Conservation (phyloP, 1,140 invertebrate species). For the Trichonephila inaurata region DNA sequence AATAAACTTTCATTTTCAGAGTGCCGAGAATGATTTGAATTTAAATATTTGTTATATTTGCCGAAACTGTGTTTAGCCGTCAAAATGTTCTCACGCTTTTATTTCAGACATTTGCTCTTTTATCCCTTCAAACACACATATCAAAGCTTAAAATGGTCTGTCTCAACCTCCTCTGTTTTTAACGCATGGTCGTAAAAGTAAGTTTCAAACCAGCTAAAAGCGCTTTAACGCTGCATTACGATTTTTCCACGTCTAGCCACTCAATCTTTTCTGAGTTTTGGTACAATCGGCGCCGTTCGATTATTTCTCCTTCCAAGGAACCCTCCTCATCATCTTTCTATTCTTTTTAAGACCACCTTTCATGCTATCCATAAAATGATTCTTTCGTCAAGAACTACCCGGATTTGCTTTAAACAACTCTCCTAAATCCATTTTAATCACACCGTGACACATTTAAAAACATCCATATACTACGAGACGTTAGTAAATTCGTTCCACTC, state of each 20-base stretch:
- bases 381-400: background rate
- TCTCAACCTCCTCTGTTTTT: background rate
- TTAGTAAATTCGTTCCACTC: background rate
- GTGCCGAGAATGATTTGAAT: too few relatives aligned
- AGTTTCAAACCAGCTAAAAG: background rate
- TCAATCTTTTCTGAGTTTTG: slow-evolving; percentile 14
- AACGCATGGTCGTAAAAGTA: slow-evolving; percentile 1
- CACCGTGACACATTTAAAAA: slow-evolving; percentile 45
- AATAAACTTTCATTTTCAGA: too few relatives aligned
- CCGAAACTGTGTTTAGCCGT: too few relatives aligned
- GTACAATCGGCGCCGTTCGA: slow-evolving; percentile 10
- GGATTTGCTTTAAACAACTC: slow-evolving; percentile 14
- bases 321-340: too few relatives aligned
- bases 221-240: slow-evolving; percentile 31
- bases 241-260: background rate
- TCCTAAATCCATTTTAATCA: slow-evolving; percentile 60
- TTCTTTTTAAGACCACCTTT: background rate
- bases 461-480: background rate
- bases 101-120: too few relatives aligned
- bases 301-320: background rate
- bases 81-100: too few relatives aligned
- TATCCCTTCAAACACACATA: background rate
- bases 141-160: background rate
- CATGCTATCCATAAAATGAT: background rate
- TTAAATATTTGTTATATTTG: too few relatives aligned